phyloP scores from a whole-genome alignment of 2,797 vertebrate genomes.

The Pseudochromis fuscus region DNA sequence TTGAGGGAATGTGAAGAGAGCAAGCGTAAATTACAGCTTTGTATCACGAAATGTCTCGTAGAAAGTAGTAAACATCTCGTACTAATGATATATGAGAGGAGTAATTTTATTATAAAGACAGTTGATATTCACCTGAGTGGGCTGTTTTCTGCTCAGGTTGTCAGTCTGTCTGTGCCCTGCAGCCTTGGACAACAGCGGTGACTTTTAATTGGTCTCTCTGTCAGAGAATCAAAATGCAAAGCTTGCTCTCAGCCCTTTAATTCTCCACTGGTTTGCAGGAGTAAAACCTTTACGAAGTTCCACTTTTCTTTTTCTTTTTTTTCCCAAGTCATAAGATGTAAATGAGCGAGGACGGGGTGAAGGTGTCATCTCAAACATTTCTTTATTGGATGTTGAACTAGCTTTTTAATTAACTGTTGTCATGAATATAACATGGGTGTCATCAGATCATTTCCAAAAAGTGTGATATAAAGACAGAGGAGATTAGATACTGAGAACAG shows the following conservation, averaged over 20 bases:
- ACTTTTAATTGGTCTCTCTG: conserved; percentile 77
- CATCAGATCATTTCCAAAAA: conserved; percentile 6
- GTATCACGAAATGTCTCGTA: conserved; percentile 31
- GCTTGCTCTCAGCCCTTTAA: conserved; percentile 64
- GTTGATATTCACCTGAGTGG: conserved; percentile 56
- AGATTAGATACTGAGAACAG: conserved; percentile 3
- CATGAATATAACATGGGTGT: conserved; percentile 7
- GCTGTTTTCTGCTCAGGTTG: conserved; percentile 50
- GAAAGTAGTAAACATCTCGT: conserved; percentile 33
- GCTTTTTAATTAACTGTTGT: conserved; percentile 31
- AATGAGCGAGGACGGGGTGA: conserved; percentile 44
- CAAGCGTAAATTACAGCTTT: conserved; percentile 29
- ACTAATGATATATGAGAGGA: conserved; percentile 48
- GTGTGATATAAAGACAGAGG: background rate
- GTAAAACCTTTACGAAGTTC: conserved; percentile 55
- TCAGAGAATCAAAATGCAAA: conserved; percentile 73
- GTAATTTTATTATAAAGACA: conserved; percentile 55
- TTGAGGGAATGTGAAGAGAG: conserved; percentile 25
- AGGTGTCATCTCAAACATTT: conserved; percentile 25
- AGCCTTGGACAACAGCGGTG: conserved; percentile 63
- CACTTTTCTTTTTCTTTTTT: conserved; percentile 9
- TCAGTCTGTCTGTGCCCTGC: conserved; percentile 71
- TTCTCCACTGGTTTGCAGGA: conserved; percentile 63
- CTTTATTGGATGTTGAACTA: conserved; percentile 27
- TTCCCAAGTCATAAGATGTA: conserved; percentile 55